These are phyloP conservation scores for Leptarthrus brevirostris DNA, from an alignment of 2,888 invertebrate species.

Conservation along the genomic window DNA sequence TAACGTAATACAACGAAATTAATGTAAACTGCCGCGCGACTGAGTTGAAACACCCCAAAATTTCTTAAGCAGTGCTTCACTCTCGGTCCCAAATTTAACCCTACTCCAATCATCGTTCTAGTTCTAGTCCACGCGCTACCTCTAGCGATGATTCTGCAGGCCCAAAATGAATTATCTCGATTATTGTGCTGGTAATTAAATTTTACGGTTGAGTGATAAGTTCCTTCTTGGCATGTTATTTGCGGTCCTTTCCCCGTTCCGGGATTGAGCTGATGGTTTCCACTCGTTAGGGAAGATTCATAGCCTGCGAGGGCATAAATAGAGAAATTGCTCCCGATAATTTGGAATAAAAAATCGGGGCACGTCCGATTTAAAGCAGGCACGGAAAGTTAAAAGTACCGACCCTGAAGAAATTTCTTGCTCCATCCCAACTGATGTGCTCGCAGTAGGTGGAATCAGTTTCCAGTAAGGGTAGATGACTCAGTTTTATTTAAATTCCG, in stretches of 20 bases:
- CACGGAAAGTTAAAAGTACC: constrained; percentile 11
- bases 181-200: constrained; percentile 53
- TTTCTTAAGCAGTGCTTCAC: neutral
- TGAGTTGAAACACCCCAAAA: neutral
- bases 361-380: constrained; percentile 48
- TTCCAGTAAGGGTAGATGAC: constrained; percentile 23
- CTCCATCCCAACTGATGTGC: neutral
- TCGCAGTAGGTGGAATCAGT: neutral
- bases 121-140: too few relatives aligned
- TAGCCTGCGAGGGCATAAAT: constrained; percentile 52
- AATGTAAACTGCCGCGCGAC: constrained; percentile 42
- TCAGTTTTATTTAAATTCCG: constrained; percentile 38
- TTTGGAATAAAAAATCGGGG: constrained; percentile 48
- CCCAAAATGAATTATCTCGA: constrained; percentile 52
- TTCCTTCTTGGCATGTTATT: constrained; percentile 47
- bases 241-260: neutral
- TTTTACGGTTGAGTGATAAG: constrained; percentile 52
- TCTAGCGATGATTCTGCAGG: neutral
- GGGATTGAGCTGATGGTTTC: constrained; percentile 35
- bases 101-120: neutral
- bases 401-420: neutral
- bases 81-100: neutral
- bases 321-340: constrained; percentile 51
- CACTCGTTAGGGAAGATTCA: constrained; percentile 37
- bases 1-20: constrained; percentile 50